Evolutionary conservation across 2,888 invertebrate species (phyloP), one percentile per base, ranked within the genome.

Genomic region (Marasmarcha lunaedactyla): DNA sequence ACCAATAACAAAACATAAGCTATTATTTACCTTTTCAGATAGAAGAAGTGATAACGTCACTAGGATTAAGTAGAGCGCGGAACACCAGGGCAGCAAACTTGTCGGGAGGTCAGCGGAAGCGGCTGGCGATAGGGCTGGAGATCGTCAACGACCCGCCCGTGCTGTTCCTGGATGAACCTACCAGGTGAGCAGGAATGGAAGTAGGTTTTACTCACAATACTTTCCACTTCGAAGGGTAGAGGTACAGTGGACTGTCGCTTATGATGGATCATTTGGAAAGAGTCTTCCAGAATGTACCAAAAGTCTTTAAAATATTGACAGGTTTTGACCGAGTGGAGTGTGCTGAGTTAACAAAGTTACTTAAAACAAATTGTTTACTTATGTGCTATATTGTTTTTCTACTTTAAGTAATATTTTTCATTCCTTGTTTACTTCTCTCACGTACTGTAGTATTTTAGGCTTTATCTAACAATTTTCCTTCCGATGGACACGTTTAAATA

Each of bases 81-180:
- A 78, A 89, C 53, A 93, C 93, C 0, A 81, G 88, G 47, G 90
- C 93, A 0, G 85, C 84, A 1, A 77, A 86, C 35, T 79, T 97
- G 35, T 96, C 95, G 10, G 96, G 97, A 6, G 97, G 97, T 1
- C 94, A 97, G 74, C 89, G 89, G 56, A 97, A 97, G 68, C 86
- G 97, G 54, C 85, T 97, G 37, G 91, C 95, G 1, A 94, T 97
- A 47, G 96, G 95, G 6, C 78, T 95, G 46, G 97, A 97, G 79
- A 84, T 97, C 53, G 89, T 97, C 49, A 94, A 90, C 66, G 95
- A 97, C 71, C 97, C 97, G 1, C 92, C 94, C 1, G 88, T 97
- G 37, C 91, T 97, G 89, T 94, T 97, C 66, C 88, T 97, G 49
- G 97, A 97, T 66, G 97, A 97, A 77, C 97, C 97, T 14, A 97